Conservation (phyloP, 2,888 invertebrate species). For the Seira sanloemensis region DNA sequence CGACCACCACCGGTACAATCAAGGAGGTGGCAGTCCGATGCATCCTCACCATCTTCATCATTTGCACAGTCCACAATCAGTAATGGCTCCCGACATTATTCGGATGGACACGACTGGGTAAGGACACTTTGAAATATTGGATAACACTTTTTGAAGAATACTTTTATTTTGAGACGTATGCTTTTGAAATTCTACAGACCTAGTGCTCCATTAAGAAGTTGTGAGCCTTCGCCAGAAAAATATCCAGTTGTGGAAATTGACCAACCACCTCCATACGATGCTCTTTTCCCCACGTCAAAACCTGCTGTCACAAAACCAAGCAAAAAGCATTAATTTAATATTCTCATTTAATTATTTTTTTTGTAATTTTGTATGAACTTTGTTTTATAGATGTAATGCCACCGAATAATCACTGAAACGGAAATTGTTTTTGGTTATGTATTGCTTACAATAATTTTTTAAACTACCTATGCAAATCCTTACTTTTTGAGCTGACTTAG, state of each 20-base stretch:
- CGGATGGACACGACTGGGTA: slow-evolving; percentile 45
- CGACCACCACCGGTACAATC: neutral
- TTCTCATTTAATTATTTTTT: too few relatives aligned
- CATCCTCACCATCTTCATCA: slow-evolving; percentile 39
- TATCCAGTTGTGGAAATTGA: slow-evolving; percentile 59
- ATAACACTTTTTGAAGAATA: too few relatives aligned
- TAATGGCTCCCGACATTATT: slow-evolving; percentile 38
- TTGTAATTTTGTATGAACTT: too few relatives aligned
- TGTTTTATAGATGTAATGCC: too few relatives aligned
- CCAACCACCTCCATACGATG: slow-evolving; percentile 70
- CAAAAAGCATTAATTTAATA: slow-evolving; percentile 2
- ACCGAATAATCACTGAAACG: too few relatives aligned
- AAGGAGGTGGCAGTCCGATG: slow-evolving; percentile 14
- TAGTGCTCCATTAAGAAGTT: slow-evolving; percentile 32
- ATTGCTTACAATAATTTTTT: too few relatives aligned
- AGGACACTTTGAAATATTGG: too few relatives aligned
- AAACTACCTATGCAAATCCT: too few relatives aligned
- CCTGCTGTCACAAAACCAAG: neutral
- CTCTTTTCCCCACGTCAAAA: slow-evolving; percentile 61
- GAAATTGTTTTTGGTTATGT: too few relatives aligned
- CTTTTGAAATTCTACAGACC: slow-evolving; percentile 39
- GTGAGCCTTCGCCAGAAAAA: slow-evolving; percentile 41
- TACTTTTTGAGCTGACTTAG: too few relatives aligned
- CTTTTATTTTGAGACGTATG: too few relatives aligned
- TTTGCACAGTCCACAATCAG: slow-evolving; percentile 10